Evolutionary conservation across 2,888 invertebrate genomes (phyloP).

Genomic region (Prenolepis imparis): DNA sequence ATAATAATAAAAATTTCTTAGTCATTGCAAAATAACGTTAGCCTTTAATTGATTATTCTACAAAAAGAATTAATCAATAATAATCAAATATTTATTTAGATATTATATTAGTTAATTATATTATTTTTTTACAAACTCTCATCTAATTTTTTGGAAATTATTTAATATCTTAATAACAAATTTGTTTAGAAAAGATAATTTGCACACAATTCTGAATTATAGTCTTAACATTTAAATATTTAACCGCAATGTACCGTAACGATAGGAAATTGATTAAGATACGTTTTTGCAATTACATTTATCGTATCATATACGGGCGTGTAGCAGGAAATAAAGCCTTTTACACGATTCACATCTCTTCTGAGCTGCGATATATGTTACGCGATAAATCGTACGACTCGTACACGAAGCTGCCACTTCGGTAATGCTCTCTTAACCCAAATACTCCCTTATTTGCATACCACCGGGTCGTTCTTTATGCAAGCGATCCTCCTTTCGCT

Average conservation of each 20-base stretch:
- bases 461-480: constrained; percentile 47
- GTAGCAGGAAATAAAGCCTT: constrained; percentile 55
- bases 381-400: constrained; percentile 65
- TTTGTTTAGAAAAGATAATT: background rate
- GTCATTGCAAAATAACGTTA: background rate
- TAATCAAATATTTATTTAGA: background rate
- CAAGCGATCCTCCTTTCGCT: constrained; percentile 50
- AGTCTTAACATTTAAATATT: background rate
- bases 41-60: background rate
- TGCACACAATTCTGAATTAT: background rate
- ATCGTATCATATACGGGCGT: background rate
- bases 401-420: constrained; percentile 48
- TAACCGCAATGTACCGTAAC: background rate
- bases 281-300: background rate
- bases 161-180: background rate
- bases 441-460: constrained; percentile 72
- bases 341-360: constrained; percentile 52
- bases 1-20: background rate
- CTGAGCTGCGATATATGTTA: constrained; percentile 34
- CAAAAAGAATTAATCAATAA: constrained; percentile 2
- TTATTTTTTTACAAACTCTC: background rate
- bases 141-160: background rate
- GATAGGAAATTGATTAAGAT: background rate
- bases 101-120: background rate
- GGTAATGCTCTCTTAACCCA: constrained; percentile 69